Conservation (phyloP, 1,140 invertebrate genomes). For the Zaprionus ornatus region DNA sequence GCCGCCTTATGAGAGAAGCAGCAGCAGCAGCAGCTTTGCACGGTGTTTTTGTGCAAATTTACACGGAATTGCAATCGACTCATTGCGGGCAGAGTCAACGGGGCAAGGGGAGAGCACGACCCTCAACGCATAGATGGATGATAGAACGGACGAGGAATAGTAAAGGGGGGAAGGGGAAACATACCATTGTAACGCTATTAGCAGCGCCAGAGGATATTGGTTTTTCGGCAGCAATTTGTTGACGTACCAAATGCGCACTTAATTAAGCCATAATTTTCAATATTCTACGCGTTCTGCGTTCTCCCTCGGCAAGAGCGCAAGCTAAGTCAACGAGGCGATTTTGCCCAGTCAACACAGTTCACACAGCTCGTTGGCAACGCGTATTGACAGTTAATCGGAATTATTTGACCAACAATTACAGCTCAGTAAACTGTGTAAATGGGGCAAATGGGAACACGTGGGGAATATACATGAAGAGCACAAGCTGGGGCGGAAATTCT, state of each 20-base stretch:
- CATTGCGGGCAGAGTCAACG: neutral
- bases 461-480: neutral
- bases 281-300: slow-evolving; percentile 35
- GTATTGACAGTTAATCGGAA: slow-evolving; percentile 10
- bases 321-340: slow-evolving; percentile 6
- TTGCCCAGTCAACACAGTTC: neutral
- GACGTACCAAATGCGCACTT: slow-evolving; percentile 64
- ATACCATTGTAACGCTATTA: slow-evolving; percentile 6
- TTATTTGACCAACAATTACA: slow-evolving; percentile 8
- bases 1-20: slow-evolving; percentile 10
- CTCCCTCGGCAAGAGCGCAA: neutral
- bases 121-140: neutral
- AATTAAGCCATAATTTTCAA: slow-evolving; percentile 76
- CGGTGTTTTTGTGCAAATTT: slow-evolving; percentile 69
- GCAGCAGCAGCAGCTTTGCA: slow-evolving; percentile 11
- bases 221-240: slow-evolving; percentile 54
- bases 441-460: neutral
- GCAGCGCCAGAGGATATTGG: slow-evolving; percentile 53
- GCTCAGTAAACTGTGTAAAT: neutral
- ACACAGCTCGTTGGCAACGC: neutral
- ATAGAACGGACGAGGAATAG: neutral
- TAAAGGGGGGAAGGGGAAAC: neutral
- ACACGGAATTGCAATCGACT: slow-evolving; percentile 50
- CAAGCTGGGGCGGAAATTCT: neutral
- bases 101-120: neutral